These are phyloP conservation scores for Oryzias javanicus DNA, from an alignment of 2,113 vertebrate species.

Conservation along the genomic window DNA sequence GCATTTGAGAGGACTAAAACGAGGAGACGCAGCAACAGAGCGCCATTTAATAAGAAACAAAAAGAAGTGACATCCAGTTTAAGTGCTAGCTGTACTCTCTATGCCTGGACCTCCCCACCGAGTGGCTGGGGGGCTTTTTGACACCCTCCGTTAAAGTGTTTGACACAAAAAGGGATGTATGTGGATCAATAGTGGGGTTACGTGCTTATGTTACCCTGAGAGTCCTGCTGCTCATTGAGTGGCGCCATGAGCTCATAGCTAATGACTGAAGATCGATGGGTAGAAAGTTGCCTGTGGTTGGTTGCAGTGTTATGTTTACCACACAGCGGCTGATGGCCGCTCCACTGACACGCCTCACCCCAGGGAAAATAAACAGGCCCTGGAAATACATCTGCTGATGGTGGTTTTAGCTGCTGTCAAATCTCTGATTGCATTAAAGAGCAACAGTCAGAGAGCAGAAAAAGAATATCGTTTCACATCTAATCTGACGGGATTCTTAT, in stretches of 20 bases:
- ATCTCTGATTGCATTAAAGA: constrained; percentile 33
- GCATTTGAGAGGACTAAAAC: too few species aligned
- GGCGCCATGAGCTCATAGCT: constrained; percentile 76
- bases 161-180: constrained; percentile 63
- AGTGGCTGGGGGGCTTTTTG: constrained; percentile 27
- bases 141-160: constrained; percentile 54
- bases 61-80: constrained; percentile 2
- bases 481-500: too few species aligned
- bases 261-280: constrained; percentile 79
- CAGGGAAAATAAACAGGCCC: constrained; percentile 44
- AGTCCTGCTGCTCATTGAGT: constrained; percentile 66
- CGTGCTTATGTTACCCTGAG: constrained; percentile 68
- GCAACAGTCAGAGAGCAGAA: constrained; percentile 14
- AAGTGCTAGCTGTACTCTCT: background rate
- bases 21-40: background rate
- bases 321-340: constrained; percentile 58
- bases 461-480: background rate
- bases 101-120: constrained; percentile 2
- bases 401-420: constrained; percentile 45
- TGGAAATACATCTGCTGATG: constrained; percentile 38
- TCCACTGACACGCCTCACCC: constrained; percentile 54
- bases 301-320: constrained; percentile 70
- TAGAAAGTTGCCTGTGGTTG: constrained; percentile 73
- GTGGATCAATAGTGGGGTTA: constrained; percentile 65
- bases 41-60: background rate